Percentiles rank a stretch among this genome's conserved stretches.
Evolutionary conservation across 2,113 vertebrate species (phyloP).

Genomic region (Trematomus loennbergii): DNA sequence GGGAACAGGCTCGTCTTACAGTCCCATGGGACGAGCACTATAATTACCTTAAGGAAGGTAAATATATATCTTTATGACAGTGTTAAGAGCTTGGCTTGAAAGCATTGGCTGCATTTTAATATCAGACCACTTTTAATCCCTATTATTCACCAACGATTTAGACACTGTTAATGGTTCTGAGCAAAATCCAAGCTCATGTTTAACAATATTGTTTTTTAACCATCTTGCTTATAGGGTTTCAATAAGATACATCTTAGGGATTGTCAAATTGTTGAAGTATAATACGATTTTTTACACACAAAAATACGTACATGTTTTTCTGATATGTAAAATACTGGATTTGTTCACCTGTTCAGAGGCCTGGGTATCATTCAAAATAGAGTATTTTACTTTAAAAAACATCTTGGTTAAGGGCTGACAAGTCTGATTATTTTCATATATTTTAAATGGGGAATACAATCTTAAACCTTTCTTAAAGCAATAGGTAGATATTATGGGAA

Average conservation of each 20-base stretch:
- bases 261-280: background rate
- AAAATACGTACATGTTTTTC: background rate
- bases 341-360: background rate
- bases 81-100: conserved; percentile 31
- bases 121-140: conserved; percentile 19
- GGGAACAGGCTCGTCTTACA: conserved; percentile 25
- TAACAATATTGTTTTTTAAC: background rate
- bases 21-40: conserved; percentile 51
- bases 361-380: background rate
- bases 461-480: background rate
- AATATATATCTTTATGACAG: conserved; percentile 35
- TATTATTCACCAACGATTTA: conserved; percentile 14
- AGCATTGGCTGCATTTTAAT: conserved; percentile 15
- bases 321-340: background rate
- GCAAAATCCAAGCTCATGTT: too few relatives aligned
- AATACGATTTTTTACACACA: background rate
- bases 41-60: conserved; percentile 70
- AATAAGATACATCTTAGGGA: background rate
- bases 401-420: background rate
- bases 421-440: too few relatives aligned
- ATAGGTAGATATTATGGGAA: background rate
- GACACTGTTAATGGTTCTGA: background rate
- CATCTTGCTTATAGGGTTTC: background rate
- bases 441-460: background rate
- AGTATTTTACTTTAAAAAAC: background rate